phyloP scores from a whole-genome alignment of 2,113 vertebrate genomes.

The Chelonoidis abingdonii region DNA sequence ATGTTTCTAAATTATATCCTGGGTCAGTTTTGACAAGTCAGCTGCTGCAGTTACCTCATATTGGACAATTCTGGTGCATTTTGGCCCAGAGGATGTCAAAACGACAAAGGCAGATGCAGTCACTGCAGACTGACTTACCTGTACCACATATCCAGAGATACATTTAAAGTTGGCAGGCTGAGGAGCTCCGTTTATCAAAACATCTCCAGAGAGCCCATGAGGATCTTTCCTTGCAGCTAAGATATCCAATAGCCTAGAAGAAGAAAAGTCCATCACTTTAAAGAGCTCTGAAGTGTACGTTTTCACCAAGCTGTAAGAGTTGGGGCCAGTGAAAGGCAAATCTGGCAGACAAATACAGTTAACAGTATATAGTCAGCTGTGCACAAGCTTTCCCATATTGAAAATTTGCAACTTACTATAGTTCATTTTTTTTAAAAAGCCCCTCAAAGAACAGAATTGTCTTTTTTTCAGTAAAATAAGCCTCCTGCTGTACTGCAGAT shows the following conservation, averaged over 20 bases:
- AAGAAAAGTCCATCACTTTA: neutral
- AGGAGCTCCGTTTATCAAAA: constrained; percentile 89
- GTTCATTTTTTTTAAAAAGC: neutral
- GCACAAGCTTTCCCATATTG: neutral
- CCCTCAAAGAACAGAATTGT: neutral
- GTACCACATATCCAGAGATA: constrained; percentile 94
- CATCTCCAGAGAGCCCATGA: constrained; percentile 83
- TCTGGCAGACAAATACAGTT: neutral
- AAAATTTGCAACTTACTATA: neutral
- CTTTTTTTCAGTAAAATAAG: neutral
- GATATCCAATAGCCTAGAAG: constrained; percentile 79
- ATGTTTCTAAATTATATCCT: neutral
- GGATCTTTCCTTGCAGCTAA: constrained; percentile 87
- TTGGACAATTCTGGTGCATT: neutral
- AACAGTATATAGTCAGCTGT: fast-evolving
- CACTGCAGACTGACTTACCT: constrained; percentile 77
- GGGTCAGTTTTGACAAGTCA: neutral
- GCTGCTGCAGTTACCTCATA: neutral
- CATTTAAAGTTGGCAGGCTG: constrained; percentile 94
- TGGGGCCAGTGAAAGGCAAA: neutral
- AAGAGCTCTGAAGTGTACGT: neutral
- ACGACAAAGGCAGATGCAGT: neutral
- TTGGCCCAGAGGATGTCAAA: neutral
- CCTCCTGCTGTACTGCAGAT: neutral
- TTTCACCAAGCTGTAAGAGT: neutral